Percentiles rank a stretch among this genome's conserved stretches.
Evolutionary conservation across 1,140 invertebrate species (phyloP).

Genomic region (Akabosia matsudoensis): DNA sequence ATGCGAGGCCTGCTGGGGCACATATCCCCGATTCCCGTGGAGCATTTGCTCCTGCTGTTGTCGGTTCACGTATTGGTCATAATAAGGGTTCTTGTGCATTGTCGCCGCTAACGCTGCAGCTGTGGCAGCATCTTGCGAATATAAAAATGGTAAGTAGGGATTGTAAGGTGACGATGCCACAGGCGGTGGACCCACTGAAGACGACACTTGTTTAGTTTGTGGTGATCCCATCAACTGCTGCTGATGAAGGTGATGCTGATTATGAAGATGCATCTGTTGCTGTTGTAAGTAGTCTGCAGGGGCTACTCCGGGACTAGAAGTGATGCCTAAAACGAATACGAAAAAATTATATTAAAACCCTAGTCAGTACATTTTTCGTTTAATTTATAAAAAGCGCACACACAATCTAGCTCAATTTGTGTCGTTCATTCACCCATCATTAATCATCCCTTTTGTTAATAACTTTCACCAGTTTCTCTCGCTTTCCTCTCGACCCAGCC

Average conservation of each 20-base stretch:
- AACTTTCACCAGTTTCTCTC: too few relatives aligned
- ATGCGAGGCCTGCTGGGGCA: neutral
- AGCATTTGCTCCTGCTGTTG: conserved; percentile 10
- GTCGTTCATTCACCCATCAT: too few relatives aligned
- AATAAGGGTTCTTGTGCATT: conserved; percentile 10
- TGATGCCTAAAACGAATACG: neutral
- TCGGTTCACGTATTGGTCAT: neutral
- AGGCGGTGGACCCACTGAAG: neutral
- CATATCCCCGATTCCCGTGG: neutral
- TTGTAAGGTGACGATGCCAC: neutral
- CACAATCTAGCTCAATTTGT: too few relatives aligned
- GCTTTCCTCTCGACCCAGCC: too few relatives aligned
- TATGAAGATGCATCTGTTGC: conserved; percentile 22
- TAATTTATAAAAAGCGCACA: too few relatives aligned
- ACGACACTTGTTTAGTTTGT: neutral
- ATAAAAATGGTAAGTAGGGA: neutral
- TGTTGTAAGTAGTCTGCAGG: conserved; percentile 35
- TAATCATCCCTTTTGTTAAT: too few relatives aligned
- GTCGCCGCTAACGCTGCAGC: neutral
- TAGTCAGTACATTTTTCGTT: neutral
- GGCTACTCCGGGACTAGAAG: neutral
- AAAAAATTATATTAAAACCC: neutral
- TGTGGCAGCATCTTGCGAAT: neutral
- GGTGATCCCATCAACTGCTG: neutral
- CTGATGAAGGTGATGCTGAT: neutral